Evolutionary conservation across 2,888 invertebrate genomes (phyloP).

Genomic region (Habrosyne pyritoides): DNA sequence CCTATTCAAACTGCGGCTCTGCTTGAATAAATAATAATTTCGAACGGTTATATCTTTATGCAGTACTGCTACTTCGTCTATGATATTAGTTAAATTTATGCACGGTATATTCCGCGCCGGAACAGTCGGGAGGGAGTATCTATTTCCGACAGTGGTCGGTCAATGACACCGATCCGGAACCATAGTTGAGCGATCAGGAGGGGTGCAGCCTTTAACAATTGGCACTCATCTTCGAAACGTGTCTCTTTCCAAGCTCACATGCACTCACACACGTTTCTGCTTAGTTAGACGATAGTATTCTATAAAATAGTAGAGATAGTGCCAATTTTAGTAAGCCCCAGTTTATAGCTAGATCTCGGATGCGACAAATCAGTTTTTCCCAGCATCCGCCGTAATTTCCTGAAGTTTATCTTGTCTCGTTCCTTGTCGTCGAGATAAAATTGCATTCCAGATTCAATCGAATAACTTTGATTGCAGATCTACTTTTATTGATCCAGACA

Average conservation of each 20-base stretch:
- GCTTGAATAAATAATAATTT: not conserved
- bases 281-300: not conserved
- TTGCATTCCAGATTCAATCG: not conserved
- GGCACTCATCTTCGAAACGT: constrained; percentile 40
- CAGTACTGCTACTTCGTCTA: not conserved
- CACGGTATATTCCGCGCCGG: constrained; percentile 47
- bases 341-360: not conserved
- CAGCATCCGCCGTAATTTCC: not conserved
- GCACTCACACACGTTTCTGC: not conserved
- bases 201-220: constrained; percentile 52
- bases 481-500: not conserved
- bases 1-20: not conserved
- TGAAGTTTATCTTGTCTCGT: not conserved
- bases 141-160: constrained; percentile 71
- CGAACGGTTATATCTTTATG: not conserved
- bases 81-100: constrained; percentile 29
- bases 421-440: not conserved
- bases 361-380: not conserved
- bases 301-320: not conserved
- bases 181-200: constrained; percentile 57
- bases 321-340: constrained; percentile 1
- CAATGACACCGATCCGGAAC: constrained; percentile 72
- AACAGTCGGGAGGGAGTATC: constrained; percentile 61
- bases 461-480: too few relatives aligned
- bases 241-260: constrained; percentile 8